phyloP scores from a whole-genome alignment of 2,888 invertebrate species.

The Athetis lepigone region DNA sequence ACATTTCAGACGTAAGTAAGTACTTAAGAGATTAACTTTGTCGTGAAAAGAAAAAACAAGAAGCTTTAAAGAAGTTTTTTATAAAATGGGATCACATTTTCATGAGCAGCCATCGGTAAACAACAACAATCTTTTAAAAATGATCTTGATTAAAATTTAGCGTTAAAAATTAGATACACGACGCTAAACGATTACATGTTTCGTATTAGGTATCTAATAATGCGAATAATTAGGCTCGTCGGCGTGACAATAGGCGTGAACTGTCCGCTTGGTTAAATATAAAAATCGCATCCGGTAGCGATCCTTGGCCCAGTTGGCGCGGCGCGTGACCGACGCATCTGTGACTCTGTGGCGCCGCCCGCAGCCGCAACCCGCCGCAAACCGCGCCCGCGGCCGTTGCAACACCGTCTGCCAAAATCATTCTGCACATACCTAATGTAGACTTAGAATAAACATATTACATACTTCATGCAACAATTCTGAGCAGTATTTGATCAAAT shows the following conservation, averaged over 20 bases:
- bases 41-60: not conserved
- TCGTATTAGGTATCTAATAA: conserved; percentile 43
- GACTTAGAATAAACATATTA: conserved; percentile 55
- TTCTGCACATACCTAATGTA: conserved; percentile 66
- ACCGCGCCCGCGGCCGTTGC: conserved; percentile 61
- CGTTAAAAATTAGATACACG: conserved; percentile 12
- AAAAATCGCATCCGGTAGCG: conserved; percentile 78
- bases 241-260: conserved; percentile 64
- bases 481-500: conserved; percentile 49
- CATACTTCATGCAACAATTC: conserved; percentile 43
- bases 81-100: not conserved
- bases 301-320: conserved; percentile 84
- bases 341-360: conserved; percentile 58
- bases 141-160: conserved; percentile 36
- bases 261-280: conserved; percentile 68
- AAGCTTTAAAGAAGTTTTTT: not conserved
- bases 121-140: conserved; percentile 10
- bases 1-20: not conserved
- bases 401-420: conserved; percentile 69
- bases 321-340: conserved; percentile 81
- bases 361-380: conserved; percentile 64
- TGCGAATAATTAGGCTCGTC: conserved; percentile 56
- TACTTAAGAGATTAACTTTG: not conserved
- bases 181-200: conserved; percentile 37
- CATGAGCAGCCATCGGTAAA: conserved; percentile 1